Evolutionary conservation across 2,888 invertebrate species (phyloP).

Genomic region (Lutraria lutraria): DNA sequence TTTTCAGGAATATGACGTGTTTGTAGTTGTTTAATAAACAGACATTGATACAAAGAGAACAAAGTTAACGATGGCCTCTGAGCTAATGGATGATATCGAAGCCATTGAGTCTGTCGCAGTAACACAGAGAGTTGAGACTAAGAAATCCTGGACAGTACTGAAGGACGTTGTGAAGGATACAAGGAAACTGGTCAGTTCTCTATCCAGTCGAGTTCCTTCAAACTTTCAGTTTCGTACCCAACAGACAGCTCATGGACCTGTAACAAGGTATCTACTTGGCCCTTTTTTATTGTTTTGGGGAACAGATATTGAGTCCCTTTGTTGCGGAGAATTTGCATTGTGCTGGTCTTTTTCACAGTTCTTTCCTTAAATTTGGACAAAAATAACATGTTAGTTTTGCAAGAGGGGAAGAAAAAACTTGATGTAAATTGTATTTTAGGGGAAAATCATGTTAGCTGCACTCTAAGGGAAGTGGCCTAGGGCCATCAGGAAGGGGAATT

Average conservation of each 20-base stretch:
- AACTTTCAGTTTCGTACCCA: slow-evolving; percentile 84
- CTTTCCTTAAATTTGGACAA: no score
- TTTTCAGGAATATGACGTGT: no score
- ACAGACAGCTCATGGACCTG: slow-evolving; percentile 74
- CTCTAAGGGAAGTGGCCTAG: no score
- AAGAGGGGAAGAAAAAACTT: no score
- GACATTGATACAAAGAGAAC: slow-evolving; percentile 22
- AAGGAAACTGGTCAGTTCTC: slow-evolving; percentile 81
- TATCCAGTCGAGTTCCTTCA: slow-evolving; percentile 84
- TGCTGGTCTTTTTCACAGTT: no score
- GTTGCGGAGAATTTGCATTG: no score
- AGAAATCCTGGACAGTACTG: slow-evolving; percentile 85
- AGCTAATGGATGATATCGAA: slow-evolving; percentile 46
- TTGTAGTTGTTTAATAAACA: not conserved
- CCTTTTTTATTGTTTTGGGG: no score
- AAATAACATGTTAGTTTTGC: no score
- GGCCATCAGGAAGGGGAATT: no score
- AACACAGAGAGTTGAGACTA: slow-evolving; percentile 50
- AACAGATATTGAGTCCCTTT: no score
- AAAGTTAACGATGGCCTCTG: slow-evolving; percentile 55
- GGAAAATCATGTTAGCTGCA: no score
- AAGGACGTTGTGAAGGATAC: slow-evolving; percentile 84
- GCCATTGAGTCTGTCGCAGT: slow-evolving; percentile 26
- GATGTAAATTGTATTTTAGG: no score
- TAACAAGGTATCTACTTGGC: slow-evolving; percentile 88